Evolutionary conservation across 1,140 invertebrate genomes (phyloP).

Genomic region (Steinernema khuongi): DNA sequence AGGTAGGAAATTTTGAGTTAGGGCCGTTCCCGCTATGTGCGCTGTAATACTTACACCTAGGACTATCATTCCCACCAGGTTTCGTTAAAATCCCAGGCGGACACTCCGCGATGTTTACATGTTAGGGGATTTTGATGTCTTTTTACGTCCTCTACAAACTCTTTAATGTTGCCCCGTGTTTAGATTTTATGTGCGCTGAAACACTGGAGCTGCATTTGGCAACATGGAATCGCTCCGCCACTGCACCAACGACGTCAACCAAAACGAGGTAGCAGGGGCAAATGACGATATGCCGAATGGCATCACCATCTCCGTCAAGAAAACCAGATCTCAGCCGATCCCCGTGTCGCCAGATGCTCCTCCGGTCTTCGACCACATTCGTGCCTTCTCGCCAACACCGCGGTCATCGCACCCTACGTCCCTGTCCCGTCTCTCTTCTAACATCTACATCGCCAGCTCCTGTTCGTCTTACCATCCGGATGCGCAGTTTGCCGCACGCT

Average conservation of each 20-base stretch:
- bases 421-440: background rate
- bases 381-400: background rate
- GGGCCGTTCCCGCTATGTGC: no score
- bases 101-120: no score
- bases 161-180: background rate
- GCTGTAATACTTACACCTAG: no score
- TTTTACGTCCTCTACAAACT: no score
- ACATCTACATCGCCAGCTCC: slow-evolving; percentile 14
- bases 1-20: no score
- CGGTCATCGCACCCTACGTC: background rate
- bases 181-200: background rate
- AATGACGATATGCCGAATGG: background rate
- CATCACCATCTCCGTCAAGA: background rate
- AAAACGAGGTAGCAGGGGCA: background rate
- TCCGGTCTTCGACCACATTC: background rate
- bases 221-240: background rate
- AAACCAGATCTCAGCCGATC: background rate
- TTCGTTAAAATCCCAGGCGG: no score
- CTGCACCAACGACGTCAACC: background rate
- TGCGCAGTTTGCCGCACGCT: background rate
- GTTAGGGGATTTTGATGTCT: no score
- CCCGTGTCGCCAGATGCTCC: background rate
- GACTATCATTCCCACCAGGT: no score
- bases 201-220: background rate
- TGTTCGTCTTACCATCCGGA: background rate